These are phyloP conservation scores for Seriola aureovittata DNA, from an alignment of 2,113 vertebrate species.

Conservation along the genomic window DNA sequence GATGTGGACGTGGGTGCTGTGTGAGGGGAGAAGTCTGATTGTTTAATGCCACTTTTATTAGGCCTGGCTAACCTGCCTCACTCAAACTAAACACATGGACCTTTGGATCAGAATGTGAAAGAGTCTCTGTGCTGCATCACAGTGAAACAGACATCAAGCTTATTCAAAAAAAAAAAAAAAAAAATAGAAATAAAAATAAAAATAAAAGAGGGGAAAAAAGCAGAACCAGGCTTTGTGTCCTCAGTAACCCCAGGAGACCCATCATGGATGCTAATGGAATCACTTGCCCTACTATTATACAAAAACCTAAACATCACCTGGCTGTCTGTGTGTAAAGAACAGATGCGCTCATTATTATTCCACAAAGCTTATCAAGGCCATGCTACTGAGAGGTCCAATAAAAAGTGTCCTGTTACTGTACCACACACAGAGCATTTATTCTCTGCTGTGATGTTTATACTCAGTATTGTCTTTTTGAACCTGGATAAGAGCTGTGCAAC, in stretches of 20 bases:
- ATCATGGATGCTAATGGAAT: conserved; percentile 80
- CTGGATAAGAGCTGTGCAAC: conserved; percentile 37
- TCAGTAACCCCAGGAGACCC: conserved; percentile 68
- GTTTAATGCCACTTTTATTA: conserved; percentile 80
- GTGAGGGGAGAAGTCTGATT: conserved; percentile 74
- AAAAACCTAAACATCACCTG: conserved; percentile 78
- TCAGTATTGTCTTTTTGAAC: conserved; percentile 27
- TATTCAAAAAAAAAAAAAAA: conserved; percentile 32
- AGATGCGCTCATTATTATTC: conserved; percentile 81
- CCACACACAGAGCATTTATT: conserved; percentile 37
- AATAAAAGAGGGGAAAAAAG: conserved; percentile 8
- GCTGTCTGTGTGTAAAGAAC: conserved; percentile 66
- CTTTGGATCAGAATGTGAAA: conserved; percentile 44
- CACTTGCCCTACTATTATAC: conserved; percentile 74
- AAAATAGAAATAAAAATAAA: too few species aligned
- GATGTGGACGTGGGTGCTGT: conserved; percentile 73
- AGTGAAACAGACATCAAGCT: conserved; percentile 54
- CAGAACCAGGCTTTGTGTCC: conserved; percentile 65
- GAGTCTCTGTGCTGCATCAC: conserved; percentile 62
- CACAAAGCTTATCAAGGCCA: conserved; percentile 68
- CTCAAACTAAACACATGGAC: conserved; percentile 49
- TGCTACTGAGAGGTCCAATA: conserved; percentile 60
- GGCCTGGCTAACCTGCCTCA: conserved; percentile 69
- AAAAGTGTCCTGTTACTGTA: conserved; percentile 47
- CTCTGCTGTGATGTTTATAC: conserved; percentile 27